phyloP scores from a whole-genome alignment of 2,113 vertebrate genomes.

The Recurvirostra avosetta region DNA sequence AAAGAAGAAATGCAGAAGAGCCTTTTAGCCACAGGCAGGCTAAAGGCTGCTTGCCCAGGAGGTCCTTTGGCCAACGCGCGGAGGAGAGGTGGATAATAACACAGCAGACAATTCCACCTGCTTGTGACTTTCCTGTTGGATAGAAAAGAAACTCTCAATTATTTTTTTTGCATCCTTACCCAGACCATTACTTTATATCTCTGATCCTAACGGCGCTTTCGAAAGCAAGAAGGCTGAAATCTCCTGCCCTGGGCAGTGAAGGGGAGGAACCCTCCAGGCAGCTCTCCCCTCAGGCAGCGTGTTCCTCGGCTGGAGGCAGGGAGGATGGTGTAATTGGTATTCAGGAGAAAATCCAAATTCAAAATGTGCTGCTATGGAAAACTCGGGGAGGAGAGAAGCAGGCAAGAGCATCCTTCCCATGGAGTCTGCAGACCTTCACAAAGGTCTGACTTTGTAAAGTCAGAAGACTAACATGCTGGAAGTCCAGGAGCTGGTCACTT shows the following conservation, averaged over 20 bases:
- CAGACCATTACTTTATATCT: neutral
- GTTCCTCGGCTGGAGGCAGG: neutral
- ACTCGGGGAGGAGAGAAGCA: neutral
- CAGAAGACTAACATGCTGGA: neutral
- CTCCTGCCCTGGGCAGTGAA: neutral
- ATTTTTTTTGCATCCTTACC: too few relatives aligned
- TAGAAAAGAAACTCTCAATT: neutral
- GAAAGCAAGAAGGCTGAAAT: neutral
- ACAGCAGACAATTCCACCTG: neutral
- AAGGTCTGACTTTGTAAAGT: neutral
- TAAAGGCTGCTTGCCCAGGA: neutral
- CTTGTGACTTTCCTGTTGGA: neutral
- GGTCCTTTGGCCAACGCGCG: neutral
- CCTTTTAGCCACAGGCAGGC: neutral
- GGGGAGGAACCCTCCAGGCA: neutral
- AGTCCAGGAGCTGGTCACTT: neutral
- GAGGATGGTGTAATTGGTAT: neutral
- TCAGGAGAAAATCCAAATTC: neutral
- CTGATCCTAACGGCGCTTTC: neutral
- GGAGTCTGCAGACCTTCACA: neutral
- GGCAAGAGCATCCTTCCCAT: neutral
- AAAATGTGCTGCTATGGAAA: neutral
- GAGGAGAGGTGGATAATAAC: neutral
- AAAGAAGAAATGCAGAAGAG: neutral
- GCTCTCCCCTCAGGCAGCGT: neutral